Percentiles rank a stretch among this genome's conserved stretches.
Evolutionary conservation across 2,888 invertebrate genomes (phyloP).

Genomic region (Andrena hattorfiana): DNA sequence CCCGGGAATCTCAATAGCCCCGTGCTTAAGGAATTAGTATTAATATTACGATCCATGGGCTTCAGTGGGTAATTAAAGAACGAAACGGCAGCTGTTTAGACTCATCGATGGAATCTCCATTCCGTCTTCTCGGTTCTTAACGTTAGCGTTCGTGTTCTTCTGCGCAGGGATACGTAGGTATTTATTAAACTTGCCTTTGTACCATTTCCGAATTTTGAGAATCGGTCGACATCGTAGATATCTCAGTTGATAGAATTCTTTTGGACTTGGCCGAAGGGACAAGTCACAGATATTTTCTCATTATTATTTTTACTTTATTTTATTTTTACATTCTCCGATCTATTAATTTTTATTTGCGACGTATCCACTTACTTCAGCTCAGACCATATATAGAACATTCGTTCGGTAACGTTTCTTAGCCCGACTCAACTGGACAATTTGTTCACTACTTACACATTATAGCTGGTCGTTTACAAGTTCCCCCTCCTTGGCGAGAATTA

Average conservation of each 20-base stretch:
- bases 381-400: too few species aligned
- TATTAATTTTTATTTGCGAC: too few species aligned
- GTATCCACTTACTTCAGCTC: too few species aligned
- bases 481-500: neutral
- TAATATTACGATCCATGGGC: neutral
- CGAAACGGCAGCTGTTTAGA: neutral
- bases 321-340: too few species aligned
- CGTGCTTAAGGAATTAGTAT: constrained; percentile 8
- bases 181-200: neutral
- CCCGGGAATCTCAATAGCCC: constrained; percentile 44
- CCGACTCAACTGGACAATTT: neutral
- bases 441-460: neutral
- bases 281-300: too few species aligned
- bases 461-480: neutral
- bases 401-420: too few species aligned
- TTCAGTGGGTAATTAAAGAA: constrained; percentile 1
- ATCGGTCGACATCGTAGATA: too few species aligned
- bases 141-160: neutral
- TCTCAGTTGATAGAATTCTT: too few species aligned
- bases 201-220: too few species aligned
- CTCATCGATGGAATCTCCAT: neutral
- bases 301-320: too few species aligned
- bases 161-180: neutral
- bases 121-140: neutral
- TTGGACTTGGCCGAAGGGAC: too few species aligned